A percentile compares a stretch with the other conserved stretches of the same genome.
Evolutionary conservation across 1,140 invertebrate species (phyloP).

Genomic region (Scaptomyza graminum): DNA sequence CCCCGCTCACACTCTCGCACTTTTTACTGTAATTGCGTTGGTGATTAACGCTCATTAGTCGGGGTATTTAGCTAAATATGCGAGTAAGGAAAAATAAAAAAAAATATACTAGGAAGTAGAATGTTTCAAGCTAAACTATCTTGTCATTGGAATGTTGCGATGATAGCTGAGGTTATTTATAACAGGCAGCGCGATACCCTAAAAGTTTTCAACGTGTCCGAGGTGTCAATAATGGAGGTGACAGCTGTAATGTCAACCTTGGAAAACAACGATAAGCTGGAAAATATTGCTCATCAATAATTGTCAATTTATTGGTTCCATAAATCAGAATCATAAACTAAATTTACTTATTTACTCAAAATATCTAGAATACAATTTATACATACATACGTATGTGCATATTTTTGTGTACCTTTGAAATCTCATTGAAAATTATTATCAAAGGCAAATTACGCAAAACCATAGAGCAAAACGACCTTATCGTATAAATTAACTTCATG

Average conservation of each 20-base stretch:
- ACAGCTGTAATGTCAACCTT: conserved; percentile 28
- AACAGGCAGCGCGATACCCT: conserved; percentile 27
- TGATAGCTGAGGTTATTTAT: conserved; percentile 36
- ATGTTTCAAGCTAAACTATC: neutral
- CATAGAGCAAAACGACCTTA: conserved; percentile 78
- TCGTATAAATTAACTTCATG: conserved; percentile 72
- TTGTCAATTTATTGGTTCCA: neutral
- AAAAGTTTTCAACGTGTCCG: conserved; percentile 34
- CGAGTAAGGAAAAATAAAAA: conserved; percentile 20
- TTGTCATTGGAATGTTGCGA: conserved; percentile 23
- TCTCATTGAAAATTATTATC: conserved; percentile 72
- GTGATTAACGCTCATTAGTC: conserved; percentile 21
- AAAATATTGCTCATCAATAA: neutral
- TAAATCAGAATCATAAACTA: neutral
- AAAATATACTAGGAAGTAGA: neutral
- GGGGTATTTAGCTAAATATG: neutral
- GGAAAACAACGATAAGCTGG: conserved; percentile 24
- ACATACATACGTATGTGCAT: neutral
- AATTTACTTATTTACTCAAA: no score
- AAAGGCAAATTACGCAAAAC: conserved; percentile 78
- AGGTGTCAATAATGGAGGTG: conserved; percentile 30
- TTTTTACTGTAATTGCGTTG: conserved; percentile 38
- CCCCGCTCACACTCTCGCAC: neutral
- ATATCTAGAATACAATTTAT: no score
- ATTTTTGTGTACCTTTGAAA: neutral